Percentiles rank a stretch among this genome's conserved stretches.
These are phyloP conservation scores for Spermophilus dauricus DNA, from an alignment of 2,113 vertebrate species.

Conservation along the genomic window DNA sequence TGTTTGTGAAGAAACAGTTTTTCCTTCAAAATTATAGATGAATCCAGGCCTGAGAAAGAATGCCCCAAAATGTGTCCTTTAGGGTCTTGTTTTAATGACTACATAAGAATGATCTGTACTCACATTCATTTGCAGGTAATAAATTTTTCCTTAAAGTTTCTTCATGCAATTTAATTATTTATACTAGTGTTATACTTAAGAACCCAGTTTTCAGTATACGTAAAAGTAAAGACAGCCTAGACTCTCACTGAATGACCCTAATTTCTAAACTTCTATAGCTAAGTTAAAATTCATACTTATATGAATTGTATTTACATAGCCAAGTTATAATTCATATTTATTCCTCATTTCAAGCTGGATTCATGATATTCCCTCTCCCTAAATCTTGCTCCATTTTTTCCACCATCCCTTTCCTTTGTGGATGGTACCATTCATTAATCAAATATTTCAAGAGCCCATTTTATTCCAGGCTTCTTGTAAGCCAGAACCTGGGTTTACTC, in stretches of 20 bases:
- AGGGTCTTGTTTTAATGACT: slow-evolving; percentile 8
- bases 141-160: slow-evolving; percentile 12
- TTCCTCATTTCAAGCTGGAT: neutral
- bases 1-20: slow-evolving; percentile 28
- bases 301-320: too few species aligned
- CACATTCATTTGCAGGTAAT: neutral
- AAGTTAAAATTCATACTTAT: neutral
- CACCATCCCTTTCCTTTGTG: neutral
- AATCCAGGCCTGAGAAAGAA: slow-evolving; percentile 7
- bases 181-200: neutral
- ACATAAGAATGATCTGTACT: neutral
- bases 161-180: slow-evolving; percentile 26
- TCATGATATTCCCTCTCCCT: neutral
- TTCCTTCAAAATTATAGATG: slow-evolving; percentile 41
- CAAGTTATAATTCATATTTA: neutral
- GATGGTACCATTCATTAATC: neutral
- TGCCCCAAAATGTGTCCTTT: neutral
- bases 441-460: neutral
- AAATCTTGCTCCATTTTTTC: neutral
- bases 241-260: neutral
- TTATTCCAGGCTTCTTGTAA: neutral
- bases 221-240: slow-evolving; percentile 15
- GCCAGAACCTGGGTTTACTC: neutral
- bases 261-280: neutral
- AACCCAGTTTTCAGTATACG: neutral